phyloP scores from a whole-genome alignment of 2,888 invertebrate genomes.

The Nomada fabriciana region DNA sequence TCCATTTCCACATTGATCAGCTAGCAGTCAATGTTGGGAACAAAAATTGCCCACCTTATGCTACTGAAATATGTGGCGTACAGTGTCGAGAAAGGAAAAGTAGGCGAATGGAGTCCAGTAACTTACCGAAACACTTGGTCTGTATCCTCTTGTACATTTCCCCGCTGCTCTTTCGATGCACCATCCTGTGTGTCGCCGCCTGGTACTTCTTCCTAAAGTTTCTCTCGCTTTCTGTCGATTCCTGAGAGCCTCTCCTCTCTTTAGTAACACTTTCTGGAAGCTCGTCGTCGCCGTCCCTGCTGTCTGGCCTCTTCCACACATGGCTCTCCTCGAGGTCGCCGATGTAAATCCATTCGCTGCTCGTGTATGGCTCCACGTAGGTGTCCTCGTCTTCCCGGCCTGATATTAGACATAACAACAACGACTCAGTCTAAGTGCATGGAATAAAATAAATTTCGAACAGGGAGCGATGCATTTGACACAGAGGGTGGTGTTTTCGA shows the following conservation, averaged over 20 bases:
- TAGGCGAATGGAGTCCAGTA: background rate
- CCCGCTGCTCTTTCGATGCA: conserved; percentile 94
- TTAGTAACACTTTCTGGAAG: conserved; percentile 74
- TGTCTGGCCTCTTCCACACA: conserved; percentile 86
- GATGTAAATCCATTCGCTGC: conserved; percentile 91
- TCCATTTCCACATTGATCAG: too few relatives aligned
- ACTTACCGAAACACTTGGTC: conserved; percentile 93
- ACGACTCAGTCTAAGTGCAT: background rate
- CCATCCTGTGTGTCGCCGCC: conserved; percentile 94
- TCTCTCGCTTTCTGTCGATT: conserved; percentile 92
- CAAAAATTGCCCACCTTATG: too few relatives aligned
- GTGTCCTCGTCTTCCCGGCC: conserved; percentile 89
- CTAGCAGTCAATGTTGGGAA: too few relatives aligned
- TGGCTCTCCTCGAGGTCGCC: conserved; percentile 89
- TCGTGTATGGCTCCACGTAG: conserved; percentile 90
- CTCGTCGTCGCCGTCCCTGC: conserved; percentile 83
- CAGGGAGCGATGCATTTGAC: background rate
- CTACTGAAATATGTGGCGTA: too few relatives aligned
- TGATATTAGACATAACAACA: conserved; percentile 40
- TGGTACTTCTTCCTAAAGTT: conserved; percentile 94
- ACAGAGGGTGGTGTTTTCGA: background rate
- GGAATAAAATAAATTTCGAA: background rate
- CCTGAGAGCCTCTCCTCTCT: conserved; percentile 85
- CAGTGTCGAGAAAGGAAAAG: background rate
- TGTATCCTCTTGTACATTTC: conserved; percentile 95